phyloP scores from a whole-genome alignment of 2,797 vertebrate genomes.

The Lacerta agilis region DNA sequence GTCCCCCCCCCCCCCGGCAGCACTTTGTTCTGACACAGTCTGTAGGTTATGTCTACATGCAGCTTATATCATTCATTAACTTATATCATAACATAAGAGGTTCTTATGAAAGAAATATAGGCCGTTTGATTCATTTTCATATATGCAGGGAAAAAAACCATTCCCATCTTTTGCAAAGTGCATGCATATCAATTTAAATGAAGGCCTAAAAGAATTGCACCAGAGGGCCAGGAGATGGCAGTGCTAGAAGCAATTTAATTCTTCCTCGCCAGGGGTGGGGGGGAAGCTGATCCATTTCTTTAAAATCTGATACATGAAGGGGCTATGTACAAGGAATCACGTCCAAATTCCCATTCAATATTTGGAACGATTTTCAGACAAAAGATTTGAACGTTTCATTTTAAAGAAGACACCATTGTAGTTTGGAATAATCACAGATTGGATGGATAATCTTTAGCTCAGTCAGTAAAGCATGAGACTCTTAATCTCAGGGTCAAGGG shows the following conservation, averaged over 20 bases:
- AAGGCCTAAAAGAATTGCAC: background rate
- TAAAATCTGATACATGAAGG: background rate
- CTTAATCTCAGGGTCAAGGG: too few relatives aligned
- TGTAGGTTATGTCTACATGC: background rate
- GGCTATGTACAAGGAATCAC: background rate
- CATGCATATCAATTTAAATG: background rate
- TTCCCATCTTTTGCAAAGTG: background rate
- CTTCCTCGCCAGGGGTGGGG: fast-evolving
- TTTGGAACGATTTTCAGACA: conserved; percentile 33
- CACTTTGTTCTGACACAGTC: background rate
- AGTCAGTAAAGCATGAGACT: too few relatives aligned
- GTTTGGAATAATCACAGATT: background rate
- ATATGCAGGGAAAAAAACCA: background rate
- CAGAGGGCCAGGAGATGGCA: conserved; percentile 54
- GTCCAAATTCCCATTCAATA: background rate
- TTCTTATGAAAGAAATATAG: background rate
- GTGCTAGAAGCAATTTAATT: background rate
- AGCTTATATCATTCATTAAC: background rate
- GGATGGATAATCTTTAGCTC: too few relatives aligned
- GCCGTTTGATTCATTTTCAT: background rate
- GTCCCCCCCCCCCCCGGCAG: background rate
- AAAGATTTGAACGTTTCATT: conserved; percentile 17
- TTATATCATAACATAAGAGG: background rate
- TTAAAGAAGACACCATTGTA: background rate
- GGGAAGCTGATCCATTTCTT: background rate